phyloP scores from a whole-genome alignment of 1,140 invertebrate genomes.

The Drosophila funebris region DNA sequence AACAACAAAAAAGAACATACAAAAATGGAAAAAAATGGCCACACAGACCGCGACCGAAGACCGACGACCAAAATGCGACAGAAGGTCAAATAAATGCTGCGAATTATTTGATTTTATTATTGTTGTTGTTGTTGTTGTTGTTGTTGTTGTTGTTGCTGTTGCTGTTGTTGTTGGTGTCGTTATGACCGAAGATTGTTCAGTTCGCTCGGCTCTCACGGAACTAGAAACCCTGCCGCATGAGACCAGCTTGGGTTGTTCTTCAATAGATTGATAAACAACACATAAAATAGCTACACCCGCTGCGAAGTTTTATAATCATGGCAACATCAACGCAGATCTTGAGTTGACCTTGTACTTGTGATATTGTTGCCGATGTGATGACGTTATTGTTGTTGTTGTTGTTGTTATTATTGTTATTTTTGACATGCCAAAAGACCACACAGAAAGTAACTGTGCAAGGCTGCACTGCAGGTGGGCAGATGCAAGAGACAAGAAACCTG shows the following conservation, averaged over 20 bases:
- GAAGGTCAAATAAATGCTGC: conserved; percentile 77
- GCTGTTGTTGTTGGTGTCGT: conserved; percentile 12
- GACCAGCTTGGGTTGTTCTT: conserved; percentile 16
- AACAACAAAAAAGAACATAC: conserved; percentile 2
- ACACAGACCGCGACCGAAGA: conserved; percentile 48
- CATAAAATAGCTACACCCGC: conserved; percentile 40
- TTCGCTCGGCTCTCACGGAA: conserved; percentile 33
- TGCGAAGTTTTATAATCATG: conserved; percentile 21
- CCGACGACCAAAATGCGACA: conserved; percentile 43
- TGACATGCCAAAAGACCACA: conserved; percentile 21
- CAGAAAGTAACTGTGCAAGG: conserved; percentile 16
- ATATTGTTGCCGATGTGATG: neutral
- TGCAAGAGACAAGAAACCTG: neutral
- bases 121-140: conserved; percentile 34
- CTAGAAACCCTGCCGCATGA: neutral
- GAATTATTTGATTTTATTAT: conserved; percentile 62
- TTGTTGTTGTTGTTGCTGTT: conserved; percentile 17
- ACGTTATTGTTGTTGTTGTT: neutral
- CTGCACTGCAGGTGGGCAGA: conserved; percentile 10
- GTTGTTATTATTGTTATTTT: neutral
- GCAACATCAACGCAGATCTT: conserved; percentile 7
- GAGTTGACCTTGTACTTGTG: conserved; percentile 33
- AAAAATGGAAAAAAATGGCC: conserved; percentile 36
- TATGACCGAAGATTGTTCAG: conserved; percentile 18
- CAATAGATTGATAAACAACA: conserved; percentile 20